Evolutionary conservation across 1,140 invertebrate species (phyloP).

Genomic region (Schmidtea mediterranea): DNA sequence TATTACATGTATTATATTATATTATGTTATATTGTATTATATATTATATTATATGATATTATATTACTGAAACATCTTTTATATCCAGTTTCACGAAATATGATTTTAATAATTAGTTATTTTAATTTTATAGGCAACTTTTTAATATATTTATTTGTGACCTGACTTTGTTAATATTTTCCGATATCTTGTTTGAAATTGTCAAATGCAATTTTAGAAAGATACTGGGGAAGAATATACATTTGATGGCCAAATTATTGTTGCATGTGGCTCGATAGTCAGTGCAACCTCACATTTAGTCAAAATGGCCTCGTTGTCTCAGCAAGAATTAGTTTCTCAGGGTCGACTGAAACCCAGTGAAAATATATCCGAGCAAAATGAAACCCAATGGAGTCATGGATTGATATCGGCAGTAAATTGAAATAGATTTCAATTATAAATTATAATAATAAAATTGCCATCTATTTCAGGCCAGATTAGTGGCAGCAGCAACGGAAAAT

Average conservation of each 20-base stretch:
- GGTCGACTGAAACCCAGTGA: slow-evolving; percentile 29
- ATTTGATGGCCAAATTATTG: slow-evolving; percentile 94
- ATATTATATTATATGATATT: no score
- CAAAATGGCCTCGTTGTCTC: slow-evolving; percentile 73
- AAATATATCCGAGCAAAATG: slow-evolving; percentile 28
- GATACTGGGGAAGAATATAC: slow-evolving; percentile 62
- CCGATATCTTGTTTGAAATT: no score
- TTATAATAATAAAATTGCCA: no score
- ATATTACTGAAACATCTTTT: no score
- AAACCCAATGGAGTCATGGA: slow-evolving; percentile 94
- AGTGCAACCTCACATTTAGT: slow-evolving; percentile 79
- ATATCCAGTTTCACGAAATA: no score
- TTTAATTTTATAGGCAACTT: no score
- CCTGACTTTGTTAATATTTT: no score
- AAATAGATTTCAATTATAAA: not conserved
- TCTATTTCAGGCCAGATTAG: slow-evolving; percentile 39
- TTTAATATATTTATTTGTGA: no score
- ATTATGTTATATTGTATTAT: no score
- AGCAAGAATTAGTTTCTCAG: slow-evolving; percentile 62
- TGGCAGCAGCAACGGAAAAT: slow-evolving; percentile 82
- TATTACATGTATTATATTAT: no score
- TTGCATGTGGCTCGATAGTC: slow-evolving; percentile 87
- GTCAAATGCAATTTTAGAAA: no score
- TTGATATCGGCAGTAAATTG: slow-evolving; percentile 51
- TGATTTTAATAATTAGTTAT: no score